Percentiles rank a stretch among this genome's conserved stretches.
phyloP scores from a whole-genome alignment of 2,113 vertebrate genomes.

The Danionella cerebrum region DNA sequence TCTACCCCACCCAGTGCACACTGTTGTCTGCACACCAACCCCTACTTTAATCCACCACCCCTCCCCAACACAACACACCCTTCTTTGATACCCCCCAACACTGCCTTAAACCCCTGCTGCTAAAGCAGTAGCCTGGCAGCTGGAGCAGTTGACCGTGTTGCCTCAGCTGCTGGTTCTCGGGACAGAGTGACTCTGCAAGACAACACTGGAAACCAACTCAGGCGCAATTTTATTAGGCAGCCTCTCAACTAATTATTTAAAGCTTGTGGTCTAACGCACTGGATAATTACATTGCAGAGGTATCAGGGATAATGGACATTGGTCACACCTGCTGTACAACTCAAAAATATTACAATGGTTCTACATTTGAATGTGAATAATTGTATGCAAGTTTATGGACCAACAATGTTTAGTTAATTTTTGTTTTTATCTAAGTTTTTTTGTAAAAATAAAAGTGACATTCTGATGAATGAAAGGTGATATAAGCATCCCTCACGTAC shows the following conservation, averaged over 20 bases:
- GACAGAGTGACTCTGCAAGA: constrained; percentile 3
- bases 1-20: constrained; percentile 23
- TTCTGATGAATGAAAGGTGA: no score
- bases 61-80: constrained; percentile 17
- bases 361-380: no score
- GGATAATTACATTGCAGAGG: neutral
- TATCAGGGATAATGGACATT: no score
- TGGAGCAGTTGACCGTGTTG: constrained; percentile 36
- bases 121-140: constrained; percentile 42
- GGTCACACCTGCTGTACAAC: no score
- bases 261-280: neutral
- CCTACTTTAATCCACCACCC: constrained; percentile 33
- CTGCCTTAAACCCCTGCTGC: constrained; percentile 22
- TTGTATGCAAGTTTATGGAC: no score
- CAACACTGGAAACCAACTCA: neutral
- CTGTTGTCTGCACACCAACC: constrained; percentile 28
- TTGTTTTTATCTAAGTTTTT: no score
- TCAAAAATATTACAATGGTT: no score
- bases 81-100: constrained; percentile 40
- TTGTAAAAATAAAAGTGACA: no score
- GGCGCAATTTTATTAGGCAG: constrained; percentile 7
- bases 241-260: constrained; percentile 27
- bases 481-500: no score
- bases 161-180: constrained; percentile 33
- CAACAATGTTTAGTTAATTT: no score